Evolutionary conservation across 2,888 invertebrate species (phyloP).

Genomic region (Bugulina stolonifera): DNA sequence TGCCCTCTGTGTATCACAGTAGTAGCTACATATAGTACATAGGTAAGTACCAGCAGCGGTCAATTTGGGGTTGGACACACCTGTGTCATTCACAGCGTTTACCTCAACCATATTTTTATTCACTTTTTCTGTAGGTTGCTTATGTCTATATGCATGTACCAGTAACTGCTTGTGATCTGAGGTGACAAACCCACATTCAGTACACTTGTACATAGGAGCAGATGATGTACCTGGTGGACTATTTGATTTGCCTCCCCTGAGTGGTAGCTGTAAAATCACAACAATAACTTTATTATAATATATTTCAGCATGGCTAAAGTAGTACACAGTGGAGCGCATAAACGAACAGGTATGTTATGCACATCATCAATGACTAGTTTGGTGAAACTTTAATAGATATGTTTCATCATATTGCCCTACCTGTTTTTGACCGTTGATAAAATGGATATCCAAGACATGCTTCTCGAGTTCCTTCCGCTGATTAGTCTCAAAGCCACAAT

Average conservation of each 20-base stretch:
- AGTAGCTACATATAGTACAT: slow-evolving; percentile 49
- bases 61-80: not conserved
- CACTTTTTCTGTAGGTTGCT: slow-evolving; percentile 1
- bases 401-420: too few species aligned
- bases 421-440: too few species aligned
- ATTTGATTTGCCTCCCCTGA: too few species aligned
- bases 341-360: too few species aligned
- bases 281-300: too few species aligned
- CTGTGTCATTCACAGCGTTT: not conserved
- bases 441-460: slow-evolving; percentile 42
- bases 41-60: slow-evolving; percentile 35
- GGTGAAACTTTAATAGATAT: too few species aligned
- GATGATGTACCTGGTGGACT: too few species aligned
- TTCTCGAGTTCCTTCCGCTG: slow-evolving; percentile 37
- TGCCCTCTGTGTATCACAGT: slow-evolving; percentile 47
- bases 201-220: slow-evolving; percentile 36
- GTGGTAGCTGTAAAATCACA: too few species aligned
- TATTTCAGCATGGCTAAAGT: too few species aligned
- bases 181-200: slow-evolving; percentile 34
- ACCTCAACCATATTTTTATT: not conserved
- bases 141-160: not conserved
- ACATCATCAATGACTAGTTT: too few species aligned
- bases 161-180: slow-evolving; percentile 8
- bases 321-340: too few species aligned
- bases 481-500: slow-evolving; percentile 45